Evolutionary conservation across 2,888 invertebrate species (phyloP).

Genomic region (Xanthia icteritia): DNA sequence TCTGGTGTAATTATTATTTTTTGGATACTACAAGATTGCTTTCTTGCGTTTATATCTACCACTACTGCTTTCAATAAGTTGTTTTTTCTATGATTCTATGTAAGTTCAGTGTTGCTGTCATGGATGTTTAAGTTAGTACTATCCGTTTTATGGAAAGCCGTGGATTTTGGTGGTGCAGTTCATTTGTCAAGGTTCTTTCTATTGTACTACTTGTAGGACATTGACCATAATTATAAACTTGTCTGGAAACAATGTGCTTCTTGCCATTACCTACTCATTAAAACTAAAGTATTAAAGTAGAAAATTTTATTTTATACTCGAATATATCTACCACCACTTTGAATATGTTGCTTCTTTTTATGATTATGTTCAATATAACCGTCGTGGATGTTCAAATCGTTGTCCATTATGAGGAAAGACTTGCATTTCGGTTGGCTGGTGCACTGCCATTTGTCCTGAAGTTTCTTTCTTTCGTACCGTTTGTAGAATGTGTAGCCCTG

Average conservation of each 20-base stretch:
- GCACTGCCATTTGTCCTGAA: slow-evolving; percentile 53
- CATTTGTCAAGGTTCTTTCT: background rate
- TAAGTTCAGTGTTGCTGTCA: background rate
- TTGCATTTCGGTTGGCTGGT: slow-evolving; percentile 59
- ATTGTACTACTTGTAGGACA: background rate
- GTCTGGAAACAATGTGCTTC: background rate
- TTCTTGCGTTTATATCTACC: background rate
- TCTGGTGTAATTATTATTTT: background rate
- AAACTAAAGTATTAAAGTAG: background rate
- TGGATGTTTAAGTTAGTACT: background rate
- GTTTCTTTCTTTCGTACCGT: slow-evolving; percentile 41
- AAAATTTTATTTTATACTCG: slow-evolving; percentile 44
- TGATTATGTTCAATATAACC: slow-evolving; percentile 43
- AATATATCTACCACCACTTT: slow-evolving; percentile 34
- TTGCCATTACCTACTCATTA: background rate
- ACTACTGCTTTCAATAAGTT: background rate
- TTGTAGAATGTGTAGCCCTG: slow-evolving; percentile 61
- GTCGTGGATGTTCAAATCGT: slow-evolving; percentile 25
- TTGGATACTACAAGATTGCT: background rate
- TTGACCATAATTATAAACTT: background rate
- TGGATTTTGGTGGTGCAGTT: background rate
- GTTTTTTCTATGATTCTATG: background rate
- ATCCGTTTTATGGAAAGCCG: background rate
- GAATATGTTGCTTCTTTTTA: slow-evolving; percentile 25
- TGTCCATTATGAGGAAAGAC: slow-evolving; percentile 39